Evolutionary conservation across 2,888 invertebrate species (phyloP).

Genomic region (Camptogramma bilineatum): DNA sequence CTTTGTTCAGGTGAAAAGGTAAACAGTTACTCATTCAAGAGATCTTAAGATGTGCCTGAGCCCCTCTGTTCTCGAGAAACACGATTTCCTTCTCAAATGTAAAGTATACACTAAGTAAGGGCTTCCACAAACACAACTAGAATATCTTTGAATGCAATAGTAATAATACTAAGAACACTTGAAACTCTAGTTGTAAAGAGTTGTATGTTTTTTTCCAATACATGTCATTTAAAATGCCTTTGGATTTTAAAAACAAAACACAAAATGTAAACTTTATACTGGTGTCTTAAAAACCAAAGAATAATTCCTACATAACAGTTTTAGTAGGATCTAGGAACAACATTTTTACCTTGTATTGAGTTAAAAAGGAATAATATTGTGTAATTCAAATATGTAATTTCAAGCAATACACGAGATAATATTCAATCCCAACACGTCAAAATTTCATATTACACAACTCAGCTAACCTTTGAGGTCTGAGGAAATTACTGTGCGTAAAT

Average conservation of each 20-base stretch:
- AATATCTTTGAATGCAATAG: background rate
- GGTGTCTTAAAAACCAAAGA: too few species aligned
- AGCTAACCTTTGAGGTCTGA: background rate
- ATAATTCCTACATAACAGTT: too few species aligned
- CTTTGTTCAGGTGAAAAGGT: background rate
- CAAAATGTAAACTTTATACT: too few species aligned
- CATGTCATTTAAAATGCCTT: too few species aligned
- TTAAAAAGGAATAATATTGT: too few species aligned
- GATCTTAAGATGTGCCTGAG: constrained; percentile 28
- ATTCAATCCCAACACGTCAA: background rate
- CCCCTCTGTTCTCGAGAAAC: constrained; percentile 38
- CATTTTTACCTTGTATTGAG: too few species aligned
- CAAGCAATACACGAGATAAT: background rate
- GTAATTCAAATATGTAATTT: background rate
- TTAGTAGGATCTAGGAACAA: too few species aligned
- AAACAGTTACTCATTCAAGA: constrained; percentile 6
- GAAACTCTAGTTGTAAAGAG: background rate
- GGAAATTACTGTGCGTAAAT: background rate
- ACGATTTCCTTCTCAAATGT: constrained; percentile 45
- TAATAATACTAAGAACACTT: background rate
- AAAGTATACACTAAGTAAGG: constrained; percentile 37
- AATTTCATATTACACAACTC: background rate
- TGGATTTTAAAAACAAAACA: too few species aligned
- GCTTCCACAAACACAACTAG: constrained; percentile 34
- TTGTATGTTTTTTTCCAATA: too few species aligned